Evolutionary conservation across 2,888 invertebrate genomes (phyloP), one percentile per base, ranked within the genome.

Genomic region (Epinotia brunnichana): DNA sequence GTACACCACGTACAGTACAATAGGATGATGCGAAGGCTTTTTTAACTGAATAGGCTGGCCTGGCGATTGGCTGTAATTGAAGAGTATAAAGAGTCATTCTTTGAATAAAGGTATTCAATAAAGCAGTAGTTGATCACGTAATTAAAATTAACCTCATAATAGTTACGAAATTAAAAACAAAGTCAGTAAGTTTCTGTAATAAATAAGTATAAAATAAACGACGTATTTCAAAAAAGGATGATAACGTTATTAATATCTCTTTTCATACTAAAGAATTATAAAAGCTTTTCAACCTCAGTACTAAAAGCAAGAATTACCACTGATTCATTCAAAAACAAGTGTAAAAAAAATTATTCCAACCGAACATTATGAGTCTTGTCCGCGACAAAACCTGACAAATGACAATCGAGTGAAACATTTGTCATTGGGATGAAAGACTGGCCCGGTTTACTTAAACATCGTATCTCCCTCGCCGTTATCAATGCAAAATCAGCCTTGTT

Each of bases 331-430:
- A 54, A 53, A 61, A 62, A 60, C 39, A 13, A 67, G 66, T 29
- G 39, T 15, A 48, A 29, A 68, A n/a, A 67, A 35, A n/a, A n/a
- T 35, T 44, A 61, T 72, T 56, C 29, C 35, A 61, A 68, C 69
- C 15, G 15, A 24, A 61, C 62, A 62, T 62, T 62, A 62, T 51
- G 62, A 62, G 48, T 68, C 67, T 57, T 51, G 48, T 39, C 41
- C 64, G 21, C 60, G 67, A 56, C 68, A 57, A 57, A n/a, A 70
- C 59, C 48, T 73, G 68, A 68, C 72, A 73, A 73, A 68, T 68
- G 72, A 62, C 72, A 67, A 56, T 24, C 19, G 72, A 68, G 68
- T 62, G 68, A 51, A 73, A 73, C 72, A 73, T 73, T 68, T 57
- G 71, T 72, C 71, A 72, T 72, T 56, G 17, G 11, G 29, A 73